Percentiles rank a stretch among this genome's conserved stretches.
Evolutionary conservation across 2,113 vertebrate genomes (phyloP).

Genomic region (Coryphaenoides rupestris): DNA sequence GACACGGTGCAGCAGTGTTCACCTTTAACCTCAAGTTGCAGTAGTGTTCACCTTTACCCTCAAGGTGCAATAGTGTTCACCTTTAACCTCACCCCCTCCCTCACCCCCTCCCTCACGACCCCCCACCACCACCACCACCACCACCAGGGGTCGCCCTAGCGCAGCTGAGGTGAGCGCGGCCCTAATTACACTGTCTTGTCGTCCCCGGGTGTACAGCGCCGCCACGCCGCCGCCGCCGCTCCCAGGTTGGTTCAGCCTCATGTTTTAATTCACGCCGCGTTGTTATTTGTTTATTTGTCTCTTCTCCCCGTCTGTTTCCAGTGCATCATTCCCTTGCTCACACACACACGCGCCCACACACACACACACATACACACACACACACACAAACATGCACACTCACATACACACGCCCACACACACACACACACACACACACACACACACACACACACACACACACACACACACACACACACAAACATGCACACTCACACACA

Average conservation of each 20-base stretch:
- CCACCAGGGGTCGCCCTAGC: slow-evolving; percentile 3
- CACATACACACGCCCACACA: too few species aligned
- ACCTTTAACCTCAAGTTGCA: slow-evolving; percentile 1
- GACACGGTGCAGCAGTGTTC: slow-evolving; percentile 2
- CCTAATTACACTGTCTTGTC: slow-evolving; percentile 24
- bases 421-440: too few species aligned
- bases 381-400: too few species aligned
- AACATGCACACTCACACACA: too few species aligned
- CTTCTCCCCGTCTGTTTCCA: slow-evolving; percentile 5
- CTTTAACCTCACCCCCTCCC: neutral
- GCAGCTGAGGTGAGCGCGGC: slow-evolving; percentile 7
- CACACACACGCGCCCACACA: neutral
- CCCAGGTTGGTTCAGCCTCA: slow-evolving; percentile 37
- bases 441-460: too few species aligned
- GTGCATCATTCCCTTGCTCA: neutral
- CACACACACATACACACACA: too few species aligned
- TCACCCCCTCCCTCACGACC: too few species aligned
- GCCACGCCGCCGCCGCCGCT: slow-evolving; percentile 16
- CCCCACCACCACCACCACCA: too few species aligned
- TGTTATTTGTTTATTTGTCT: slow-evolving; percentile 37
- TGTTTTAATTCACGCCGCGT: slow-evolving; percentile 55
- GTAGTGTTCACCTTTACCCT: slow-evolving; percentile 1
- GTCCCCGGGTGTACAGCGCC: slow-evolving; percentile 11
- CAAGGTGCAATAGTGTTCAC: neutral
- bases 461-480: too few species aligned